phyloP scores from a whole-genome alignment of 1,140 invertebrate genomes.

The Drosophila nasuta region DNA sequence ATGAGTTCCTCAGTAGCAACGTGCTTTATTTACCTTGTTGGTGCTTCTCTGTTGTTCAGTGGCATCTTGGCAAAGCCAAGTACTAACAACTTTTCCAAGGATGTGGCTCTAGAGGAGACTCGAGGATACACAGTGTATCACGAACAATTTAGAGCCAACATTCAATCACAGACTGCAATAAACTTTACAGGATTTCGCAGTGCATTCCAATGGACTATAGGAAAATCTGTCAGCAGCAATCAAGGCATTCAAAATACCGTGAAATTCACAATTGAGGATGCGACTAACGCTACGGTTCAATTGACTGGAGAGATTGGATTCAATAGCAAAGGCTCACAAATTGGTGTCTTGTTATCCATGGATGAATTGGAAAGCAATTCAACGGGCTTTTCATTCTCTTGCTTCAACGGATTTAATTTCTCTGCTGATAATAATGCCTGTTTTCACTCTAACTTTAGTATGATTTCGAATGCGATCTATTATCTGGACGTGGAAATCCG shows the following conservation, averaged over 20 bases:
- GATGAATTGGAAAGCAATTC: neutral
- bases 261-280: neutral
- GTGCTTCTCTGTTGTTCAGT: neutral
- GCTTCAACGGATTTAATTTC: neutral
- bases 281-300: neutral
- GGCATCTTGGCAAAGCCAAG: neutral
- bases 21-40: neutral
- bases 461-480: constrained; percentile 22
- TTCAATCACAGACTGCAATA: neutral
- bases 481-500: no score
- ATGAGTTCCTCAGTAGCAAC: no score
- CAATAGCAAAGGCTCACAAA: neutral
- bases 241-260: neutral
- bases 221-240: neutral
- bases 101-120: neutral
- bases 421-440: constrained; percentile 6
- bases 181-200: neutral
- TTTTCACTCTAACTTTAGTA: constrained; percentile 29
- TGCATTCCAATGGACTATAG: neutral
- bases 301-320: neutral
- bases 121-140: neutral
- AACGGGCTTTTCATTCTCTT: neutral
- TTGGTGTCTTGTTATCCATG: neutral
- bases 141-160: neutral
- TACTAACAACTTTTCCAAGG: neutral